Percentiles rank a stretch among this genome's conserved stretches.
Evolutionary conservation across 37 sponge, comb jelly and placozoan genomes (phyloP).

Genomic region (Hexactinellida sp.): DNA sequence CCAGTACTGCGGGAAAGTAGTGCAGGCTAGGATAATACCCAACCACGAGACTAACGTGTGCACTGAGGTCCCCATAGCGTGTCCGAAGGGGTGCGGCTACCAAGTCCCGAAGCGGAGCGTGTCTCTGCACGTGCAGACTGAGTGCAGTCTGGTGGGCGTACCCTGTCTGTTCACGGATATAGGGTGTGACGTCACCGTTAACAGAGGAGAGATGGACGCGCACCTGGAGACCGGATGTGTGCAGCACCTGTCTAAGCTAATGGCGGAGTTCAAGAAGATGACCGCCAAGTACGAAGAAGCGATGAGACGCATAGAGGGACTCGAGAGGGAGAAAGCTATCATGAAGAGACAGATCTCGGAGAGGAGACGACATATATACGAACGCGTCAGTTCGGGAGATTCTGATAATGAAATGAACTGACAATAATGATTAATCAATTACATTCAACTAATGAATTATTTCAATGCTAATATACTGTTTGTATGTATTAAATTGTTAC

Average conservation of each 20-base stretch:
- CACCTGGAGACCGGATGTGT: not conserved
- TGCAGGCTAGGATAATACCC: not conserved
- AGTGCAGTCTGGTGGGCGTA: not conserved
- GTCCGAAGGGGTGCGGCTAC: not conserved
- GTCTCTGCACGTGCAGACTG: not conserved
- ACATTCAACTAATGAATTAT: too few species aligned
- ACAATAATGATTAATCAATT: too few species aligned
- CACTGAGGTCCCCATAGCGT: not conserved
- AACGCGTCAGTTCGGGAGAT: not conserved
- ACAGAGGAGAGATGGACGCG: not conserved
- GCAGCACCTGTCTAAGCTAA: not conserved
- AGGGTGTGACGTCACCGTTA: not conserved
- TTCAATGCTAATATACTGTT: too few species aligned
- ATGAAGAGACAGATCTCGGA: not conserved
- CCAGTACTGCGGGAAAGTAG: not conserved
- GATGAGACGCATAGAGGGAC: slow-evolving; percentile 8
- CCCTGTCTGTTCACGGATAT: not conserved
- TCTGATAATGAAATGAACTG: not conserved
- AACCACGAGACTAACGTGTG: slow-evolving; percentile 5
- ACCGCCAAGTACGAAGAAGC: not conserved
- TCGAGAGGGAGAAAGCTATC: not conserved
- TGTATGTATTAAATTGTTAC: too few species aligned
- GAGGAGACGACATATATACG: not conserved
- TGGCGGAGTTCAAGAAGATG: not conserved
- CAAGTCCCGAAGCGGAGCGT: not conserved